These are phyloP conservation scores for Tetragonisca angustula DNA, from an alignment of 2,888 invertebrate genomes.

Conservation along the genomic window DNA sequence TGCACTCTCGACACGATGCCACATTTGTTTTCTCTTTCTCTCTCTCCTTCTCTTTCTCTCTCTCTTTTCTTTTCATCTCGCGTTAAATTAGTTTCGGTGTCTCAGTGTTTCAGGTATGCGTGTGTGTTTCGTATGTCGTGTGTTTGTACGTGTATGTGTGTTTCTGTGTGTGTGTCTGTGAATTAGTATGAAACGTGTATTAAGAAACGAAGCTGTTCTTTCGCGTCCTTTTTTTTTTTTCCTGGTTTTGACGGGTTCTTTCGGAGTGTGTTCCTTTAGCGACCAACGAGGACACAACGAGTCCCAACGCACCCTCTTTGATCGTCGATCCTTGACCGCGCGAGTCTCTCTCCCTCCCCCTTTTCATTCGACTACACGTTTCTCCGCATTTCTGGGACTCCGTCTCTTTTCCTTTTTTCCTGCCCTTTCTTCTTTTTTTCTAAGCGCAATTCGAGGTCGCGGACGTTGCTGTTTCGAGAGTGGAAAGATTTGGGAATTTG, in stretches of 20 bases:
- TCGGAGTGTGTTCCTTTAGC: conserved; percentile 41
- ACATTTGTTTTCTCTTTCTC: conserved; percentile 52
- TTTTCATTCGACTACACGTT: not conserved
- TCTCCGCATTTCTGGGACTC: not conserved
- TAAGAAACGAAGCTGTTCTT: conserved; percentile 48
- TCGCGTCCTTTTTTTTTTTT: conserved; percentile 48
- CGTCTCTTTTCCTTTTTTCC: too few relatives aligned
- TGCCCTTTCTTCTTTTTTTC: not conserved
- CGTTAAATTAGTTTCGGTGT: not conserved
- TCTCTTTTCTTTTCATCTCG: not conserved
- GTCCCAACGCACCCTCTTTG: conserved; percentile 40
- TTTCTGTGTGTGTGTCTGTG: not conserved
- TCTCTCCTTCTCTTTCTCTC: too few relatives aligned
- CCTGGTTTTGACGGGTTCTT: conserved; percentile 27
- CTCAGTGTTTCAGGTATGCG: not conserved
- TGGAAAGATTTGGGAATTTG: not conserved
- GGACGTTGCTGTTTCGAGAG: not conserved
- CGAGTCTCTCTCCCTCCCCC: not conserved
- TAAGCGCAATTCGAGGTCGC: not conserved
- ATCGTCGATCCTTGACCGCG: conserved; percentile 1
- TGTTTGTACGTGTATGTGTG: not conserved
- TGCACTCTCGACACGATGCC: conserved; percentile 71
- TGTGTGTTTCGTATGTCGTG: not conserved
- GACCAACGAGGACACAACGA: conserved; percentile 75
- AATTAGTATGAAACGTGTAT: not conserved